Evolutionary conservation across 2,797 vertebrate genomes (phyloP).

Genomic region (Phalanger gymnotis): DNA sequence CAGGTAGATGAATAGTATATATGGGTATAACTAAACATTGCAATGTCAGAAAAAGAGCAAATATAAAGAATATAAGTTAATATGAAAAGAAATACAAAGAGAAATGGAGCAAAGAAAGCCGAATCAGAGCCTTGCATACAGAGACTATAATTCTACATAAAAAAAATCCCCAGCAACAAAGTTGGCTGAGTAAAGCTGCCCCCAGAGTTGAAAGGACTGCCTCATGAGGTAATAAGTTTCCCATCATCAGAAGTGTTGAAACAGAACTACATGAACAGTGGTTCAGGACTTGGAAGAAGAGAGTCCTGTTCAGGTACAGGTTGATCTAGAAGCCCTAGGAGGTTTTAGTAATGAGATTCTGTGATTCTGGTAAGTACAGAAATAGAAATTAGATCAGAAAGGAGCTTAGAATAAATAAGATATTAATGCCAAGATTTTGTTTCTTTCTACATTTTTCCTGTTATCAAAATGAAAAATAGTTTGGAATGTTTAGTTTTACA

Average conservation of each 20-base stretch:
- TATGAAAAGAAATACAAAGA: not conserved
- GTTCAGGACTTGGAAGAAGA: not conserved
- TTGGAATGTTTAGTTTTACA: not conserved
- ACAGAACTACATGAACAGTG: not conserved
- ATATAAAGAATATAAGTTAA: not conserved
- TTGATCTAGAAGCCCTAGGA: not conserved
- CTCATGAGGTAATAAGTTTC: not conserved
- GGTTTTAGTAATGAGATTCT: not conserved
- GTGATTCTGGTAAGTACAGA: not conserved
- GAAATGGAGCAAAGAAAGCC: not conserved
- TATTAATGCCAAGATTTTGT: not conserved
- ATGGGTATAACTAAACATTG: not conserved
- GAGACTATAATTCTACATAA: not conserved
- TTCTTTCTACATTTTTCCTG: not conserved
- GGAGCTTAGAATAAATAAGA: not conserved
- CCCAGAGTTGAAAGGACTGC: not conserved
- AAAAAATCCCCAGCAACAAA: not conserved
- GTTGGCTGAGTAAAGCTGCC: not conserved
- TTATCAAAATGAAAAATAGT: not conserved
- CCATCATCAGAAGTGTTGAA: not conserved
- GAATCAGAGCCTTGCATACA: not conserved
- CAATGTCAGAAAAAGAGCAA: not conserved
- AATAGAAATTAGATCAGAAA: not conserved
- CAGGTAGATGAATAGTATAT: not conserved
- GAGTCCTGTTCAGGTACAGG: not conserved